Base-by-base conservation (phyloP, 2,888 invertebrate genomes). In the Yponomeuta evonymella region DNA sequence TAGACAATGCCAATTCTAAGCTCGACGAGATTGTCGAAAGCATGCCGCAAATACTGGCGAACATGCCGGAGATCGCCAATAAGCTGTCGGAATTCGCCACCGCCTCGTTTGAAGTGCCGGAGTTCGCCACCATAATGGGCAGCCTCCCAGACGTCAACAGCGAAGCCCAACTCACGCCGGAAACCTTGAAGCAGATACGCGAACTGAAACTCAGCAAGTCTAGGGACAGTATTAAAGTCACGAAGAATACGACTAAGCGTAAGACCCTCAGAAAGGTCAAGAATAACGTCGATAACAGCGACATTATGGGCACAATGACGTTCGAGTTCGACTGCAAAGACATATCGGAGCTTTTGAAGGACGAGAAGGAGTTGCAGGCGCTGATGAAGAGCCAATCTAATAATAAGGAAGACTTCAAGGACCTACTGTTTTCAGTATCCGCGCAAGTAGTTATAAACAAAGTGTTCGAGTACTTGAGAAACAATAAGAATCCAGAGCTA, bases 1-100 rank as follows among this genome's bases (percentile, higher is more conserved):
- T 88, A 1, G 87, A 88, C 23, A 76, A 79, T 0, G 84, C 86
- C 0, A 88, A 88, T 48, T 81, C 86, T 0, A 90, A 90, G 74
- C 72, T 91, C 30, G 85, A 84, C 0, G 89, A 90, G 67, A 71
- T 92, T 1, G 87, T 90, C 0, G 89, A 90, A 58, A 89, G 86
- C 36, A 90, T 92, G 91, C 90, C 92, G 0, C 89, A 89, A 68
- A 90, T 90, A 2, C 70, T 91, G 73, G 91, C 90, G 0, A 91
- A 87, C 64, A 89, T 90, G 89, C 92, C 92, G 0, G 91, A 89
- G 65, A 87, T 92, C 0, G 89, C 91, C 0, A 82, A 85, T 0
- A 88, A 88, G 69, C 70, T 90, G 0, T 84, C 87, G 0, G 88
- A 90, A 73, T 88, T 88, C 62, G 87, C 89, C 0, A 89, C 87